These are phyloP conservation scores for Hydrotaea cyrtoneurina DNA, from an alignment of 2,888 invertebrate species.

Conservation along the genomic window DNA sequence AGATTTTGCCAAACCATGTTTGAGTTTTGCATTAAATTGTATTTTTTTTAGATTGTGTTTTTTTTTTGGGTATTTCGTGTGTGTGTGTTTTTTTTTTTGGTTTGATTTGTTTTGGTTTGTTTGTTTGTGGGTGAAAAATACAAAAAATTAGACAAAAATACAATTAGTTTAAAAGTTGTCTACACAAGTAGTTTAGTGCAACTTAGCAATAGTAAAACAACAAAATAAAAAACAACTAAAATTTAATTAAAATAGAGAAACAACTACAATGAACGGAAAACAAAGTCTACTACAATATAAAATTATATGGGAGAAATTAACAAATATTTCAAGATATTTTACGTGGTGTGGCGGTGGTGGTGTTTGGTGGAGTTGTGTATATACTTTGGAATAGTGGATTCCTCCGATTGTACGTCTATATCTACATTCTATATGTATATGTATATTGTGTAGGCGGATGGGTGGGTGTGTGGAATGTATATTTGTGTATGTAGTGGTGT, in stretches of 20 bases:
- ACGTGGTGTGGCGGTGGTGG: background rate
- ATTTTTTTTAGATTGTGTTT: conserved; percentile 71
- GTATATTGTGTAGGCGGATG: conserved; percentile 47
- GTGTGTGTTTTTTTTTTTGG: conserved; percentile 70
- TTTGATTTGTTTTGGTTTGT: conserved; percentile 68
- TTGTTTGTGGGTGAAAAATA: conserved; percentile 74
- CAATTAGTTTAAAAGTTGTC: conserved; percentile 75
- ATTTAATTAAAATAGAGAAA: conserved; percentile 64
- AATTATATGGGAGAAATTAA: background rate
- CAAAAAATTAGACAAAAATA: conserved; percentile 80
- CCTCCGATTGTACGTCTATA: background rate
- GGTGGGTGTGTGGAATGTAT: conserved; percentile 15
- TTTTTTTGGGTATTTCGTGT: conserved; percentile 61
- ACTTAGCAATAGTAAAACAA: conserved; percentile 40
- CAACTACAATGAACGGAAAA: conserved; percentile 65
- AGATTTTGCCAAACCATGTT: conserved; percentile 26
- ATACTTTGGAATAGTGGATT: conserved; percentile 19
- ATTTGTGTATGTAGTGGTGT: conserved; percentile 45
- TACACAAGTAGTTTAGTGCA: conserved; percentile 61
- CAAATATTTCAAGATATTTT: background rate
- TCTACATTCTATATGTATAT: conserved; percentile 50
- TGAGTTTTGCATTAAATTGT: conserved; percentile 37
- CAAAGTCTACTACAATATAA: conserved; percentile 59
- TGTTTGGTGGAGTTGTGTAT: conserved; percentile 1
- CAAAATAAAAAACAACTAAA: conserved; percentile 59